Evolutionary conservation across 2,797 vertebrate genomes (phyloP), one percentile per base, ranked within the genome.

Genomic region (Eupleurogrammus muticus): DNA sequence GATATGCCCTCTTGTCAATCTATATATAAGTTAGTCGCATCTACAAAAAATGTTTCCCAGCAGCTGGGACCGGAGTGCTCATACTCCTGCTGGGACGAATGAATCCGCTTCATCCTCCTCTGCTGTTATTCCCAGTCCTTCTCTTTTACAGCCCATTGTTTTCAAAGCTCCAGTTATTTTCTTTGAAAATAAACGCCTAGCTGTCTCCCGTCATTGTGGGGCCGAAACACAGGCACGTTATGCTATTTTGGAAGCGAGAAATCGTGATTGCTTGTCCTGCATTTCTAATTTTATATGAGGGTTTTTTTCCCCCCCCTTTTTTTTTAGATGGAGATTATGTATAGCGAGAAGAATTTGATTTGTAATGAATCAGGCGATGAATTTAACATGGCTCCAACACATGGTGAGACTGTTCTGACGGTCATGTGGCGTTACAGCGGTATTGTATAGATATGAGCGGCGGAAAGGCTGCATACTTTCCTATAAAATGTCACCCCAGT

Each of bases 131-230:
- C 81, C 79, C 76, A 61, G 54, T 55, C 40, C 54, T 63, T 77
- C 62, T 63, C 72, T 77, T 82, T 79, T 48, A 73, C 72, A 76
- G 55, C 55, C 75, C 64, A 90, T 92, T 91, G 88, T 92, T 87
- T 88, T 79, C 73, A 87, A 87, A 85, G 83, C 81, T 79, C 34
- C 61, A 56, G 62, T 81, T 86, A 77, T 89, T 88, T 88, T 87
- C 82, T 87, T 81, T 85, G 65, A 89, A 89, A 90, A 86, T 70
- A 90, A 82, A 89, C 0, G 49, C 51, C 40, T 62, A 1, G 62
- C 72, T 77, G 38, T 78, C 62, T 48, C 70, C 50, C 24, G 79
- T 58, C 40, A 5, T 66, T 60, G 70, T 56, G 75, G 75, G 79
- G 44, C 73, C 68, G 69, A 73, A 72, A 34, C 54, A 52, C 70